A percentile compares a stretch with the other conserved stretches of the same genome.
These are phyloP conservation scores for Acanthurus lineatus DNA, from an alignment of 2,797 vertebrate species.

Conservation along the genomic window DNA sequence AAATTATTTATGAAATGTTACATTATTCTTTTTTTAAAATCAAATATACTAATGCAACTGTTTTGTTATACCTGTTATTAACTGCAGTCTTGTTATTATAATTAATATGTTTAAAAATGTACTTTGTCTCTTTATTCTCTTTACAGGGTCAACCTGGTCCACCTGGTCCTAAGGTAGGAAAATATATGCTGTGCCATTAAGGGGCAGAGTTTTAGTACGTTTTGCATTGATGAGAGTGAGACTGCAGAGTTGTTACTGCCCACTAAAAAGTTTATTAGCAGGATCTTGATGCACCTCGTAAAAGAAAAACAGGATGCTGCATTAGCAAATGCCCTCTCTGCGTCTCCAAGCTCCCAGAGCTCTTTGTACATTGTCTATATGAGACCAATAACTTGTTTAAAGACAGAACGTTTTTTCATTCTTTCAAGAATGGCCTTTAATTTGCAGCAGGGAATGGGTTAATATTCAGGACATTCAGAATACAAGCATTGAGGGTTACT, in stretches of 20 bases:
- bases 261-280: constrained; percentile 43
- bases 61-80: background rate
- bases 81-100: background rate
- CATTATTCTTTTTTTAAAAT: background rate
- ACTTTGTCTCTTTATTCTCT: constrained; percentile 39
- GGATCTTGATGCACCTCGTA: constrained; percentile 23
- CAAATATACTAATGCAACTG: background rate
- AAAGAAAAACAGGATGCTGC: constrained; percentile 44
- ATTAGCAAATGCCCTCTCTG: constrained; percentile 13
- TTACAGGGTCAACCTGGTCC: constrained; percentile 68
- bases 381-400: constrained; percentile 53
- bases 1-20: background rate
- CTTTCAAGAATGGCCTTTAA: background rate
- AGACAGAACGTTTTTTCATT: constrained; percentile 13
- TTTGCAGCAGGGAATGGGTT: constrained; percentile 13
- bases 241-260: constrained; percentile 35
- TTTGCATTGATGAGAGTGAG: constrained; percentile 24
- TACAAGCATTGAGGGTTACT: background rate
- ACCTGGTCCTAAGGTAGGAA: constrained; percentile 71
- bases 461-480: background rate
- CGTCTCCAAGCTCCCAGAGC: constrained; percentile 47
- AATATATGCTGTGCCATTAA: constrained; percentile 16
- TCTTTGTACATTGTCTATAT: constrained; percentile 39
- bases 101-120: constrained; percentile 5
- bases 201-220: constrained; percentile 5